Conservation (phyloP, 2,888 invertebrate species). For the Andrena praecox region DNA sequence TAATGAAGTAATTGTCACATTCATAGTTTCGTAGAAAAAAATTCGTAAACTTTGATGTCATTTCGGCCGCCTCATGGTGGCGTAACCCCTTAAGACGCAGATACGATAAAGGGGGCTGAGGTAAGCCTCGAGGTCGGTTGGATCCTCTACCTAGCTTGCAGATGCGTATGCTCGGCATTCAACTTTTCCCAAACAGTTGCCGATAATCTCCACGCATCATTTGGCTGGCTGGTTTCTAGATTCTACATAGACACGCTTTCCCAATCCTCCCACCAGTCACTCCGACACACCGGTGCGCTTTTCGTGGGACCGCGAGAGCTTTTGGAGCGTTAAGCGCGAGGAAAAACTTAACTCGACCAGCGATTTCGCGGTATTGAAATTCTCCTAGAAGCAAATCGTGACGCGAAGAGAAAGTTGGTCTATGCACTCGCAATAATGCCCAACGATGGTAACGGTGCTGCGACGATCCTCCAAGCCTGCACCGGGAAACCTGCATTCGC, state of each 20-base stretch:
- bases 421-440: conserved; percentile 13
- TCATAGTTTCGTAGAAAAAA: too few species aligned
- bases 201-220: conserved; percentile 1
- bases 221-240: conserved; percentile 8
- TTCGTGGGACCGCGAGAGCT: background rate
- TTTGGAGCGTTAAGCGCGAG: background rate
- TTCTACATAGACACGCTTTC: too few species aligned
- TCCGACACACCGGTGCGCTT: background rate
- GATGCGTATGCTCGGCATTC: background rate
- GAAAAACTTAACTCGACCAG: conserved; percentile 14
- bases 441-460: conserved; percentile 40
- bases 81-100: too few species aligned
- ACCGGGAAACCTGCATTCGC: background rate
- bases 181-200: conserved; percentile 1
- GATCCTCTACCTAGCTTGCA: background rate
- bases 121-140: background rate
- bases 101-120: too few species aligned
- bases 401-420: conserved; percentile 54
- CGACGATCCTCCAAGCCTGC: conserved; percentile 43
- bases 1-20: too few species aligned
- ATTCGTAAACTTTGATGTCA: too few species aligned
- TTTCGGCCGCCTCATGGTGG: too few species aligned
- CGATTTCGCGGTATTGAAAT: conserved; percentile 31
- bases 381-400: conserved; percentile 25
- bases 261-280: too few species aligned